Evolutionary conservation across 2,113 vertebrate genomes (phyloP), one percentile per base, ranked within the genome.

Genomic region (Reinhardtius hippoglossoides): DNA sequence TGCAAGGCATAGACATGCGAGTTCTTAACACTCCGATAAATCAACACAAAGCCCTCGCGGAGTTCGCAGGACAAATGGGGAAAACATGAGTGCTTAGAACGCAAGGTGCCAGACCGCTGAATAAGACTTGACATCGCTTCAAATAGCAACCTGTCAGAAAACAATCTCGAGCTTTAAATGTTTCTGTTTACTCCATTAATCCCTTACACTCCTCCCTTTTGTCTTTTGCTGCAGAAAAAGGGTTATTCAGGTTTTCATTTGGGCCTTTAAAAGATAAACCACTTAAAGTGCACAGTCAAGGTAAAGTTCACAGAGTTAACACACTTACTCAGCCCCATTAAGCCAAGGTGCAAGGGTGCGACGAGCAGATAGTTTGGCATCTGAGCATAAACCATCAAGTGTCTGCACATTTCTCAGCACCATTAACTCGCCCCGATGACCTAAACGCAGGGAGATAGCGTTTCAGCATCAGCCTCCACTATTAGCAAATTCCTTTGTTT

Each of bases 401-500:
- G 62, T 83, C 81, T 78, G 73, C 65, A 76, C 67, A 76, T 80
- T 84, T 76, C 71, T 77, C 56, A 35, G 71, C 10, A 67, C 76
- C 74, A 75, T 82, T 84, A 46, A 35, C 69, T 76, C 66, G 4
- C 27, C 59, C 62, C 68, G 52, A 63, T 59, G 69, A 66, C 63
- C 66, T 63, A 37, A 88, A 77, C 40, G 76, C 55, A 76, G 74
- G 31, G 31, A 83, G 71, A 83, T 72, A 78, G 6, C 55, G 57
- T 81, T 74, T 84, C 64, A 62, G 48, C 70, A 83, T 80, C 69
- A 26, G 40, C 66, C 58, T 81, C 73, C 46, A 56, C 80, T 69
- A 88, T 90, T 85, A 80, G 76, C 61, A 78, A 87, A 90, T 91
- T 90, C 91, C 78, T 87, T 59, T 73, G 79, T 81, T 88, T 85